These are phyloP conservation scores for Galerucella pusilla DNA, from an alignment of 2,888 invertebrate species.

Conservation along the genomic window DNA sequence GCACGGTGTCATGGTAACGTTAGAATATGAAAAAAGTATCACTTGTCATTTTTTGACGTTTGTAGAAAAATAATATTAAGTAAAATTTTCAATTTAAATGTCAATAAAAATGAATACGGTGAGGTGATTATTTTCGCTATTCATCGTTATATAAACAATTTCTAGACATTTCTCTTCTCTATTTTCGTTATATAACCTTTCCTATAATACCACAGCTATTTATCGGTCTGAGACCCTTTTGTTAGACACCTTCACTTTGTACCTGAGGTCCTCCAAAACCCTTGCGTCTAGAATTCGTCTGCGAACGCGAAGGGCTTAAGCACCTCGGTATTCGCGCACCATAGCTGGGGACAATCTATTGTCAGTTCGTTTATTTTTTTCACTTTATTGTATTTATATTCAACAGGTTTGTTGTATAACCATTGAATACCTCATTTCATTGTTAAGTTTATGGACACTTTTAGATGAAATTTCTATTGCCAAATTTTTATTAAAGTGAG, in stretches of 20 bases:
- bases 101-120: no score
- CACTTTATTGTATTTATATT: background rate
- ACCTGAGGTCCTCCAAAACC: background rate
- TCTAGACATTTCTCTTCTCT: background rate
- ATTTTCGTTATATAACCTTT: background rate
- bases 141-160: background rate
- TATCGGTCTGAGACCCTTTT: background rate
- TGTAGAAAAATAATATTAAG: no score
- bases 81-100: no score
- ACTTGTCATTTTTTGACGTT: no score
- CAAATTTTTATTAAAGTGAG: no score
- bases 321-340: background rate
- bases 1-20: no score
- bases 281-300: background rate
- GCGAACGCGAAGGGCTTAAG: slow-evolving; percentile 4
- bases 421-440: background rate
- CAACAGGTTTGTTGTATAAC: background rate
- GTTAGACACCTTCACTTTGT: slow-evolving; percentile 4
- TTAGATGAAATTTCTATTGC: background rate
- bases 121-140: no score
- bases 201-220: background rate
- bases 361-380: background rate
- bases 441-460: background rate
- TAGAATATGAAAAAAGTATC: no score
- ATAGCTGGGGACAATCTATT: background rate